Conservation (phyloP, 2,113 vertebrate species). For the Aviceda subcristata region DNA sequence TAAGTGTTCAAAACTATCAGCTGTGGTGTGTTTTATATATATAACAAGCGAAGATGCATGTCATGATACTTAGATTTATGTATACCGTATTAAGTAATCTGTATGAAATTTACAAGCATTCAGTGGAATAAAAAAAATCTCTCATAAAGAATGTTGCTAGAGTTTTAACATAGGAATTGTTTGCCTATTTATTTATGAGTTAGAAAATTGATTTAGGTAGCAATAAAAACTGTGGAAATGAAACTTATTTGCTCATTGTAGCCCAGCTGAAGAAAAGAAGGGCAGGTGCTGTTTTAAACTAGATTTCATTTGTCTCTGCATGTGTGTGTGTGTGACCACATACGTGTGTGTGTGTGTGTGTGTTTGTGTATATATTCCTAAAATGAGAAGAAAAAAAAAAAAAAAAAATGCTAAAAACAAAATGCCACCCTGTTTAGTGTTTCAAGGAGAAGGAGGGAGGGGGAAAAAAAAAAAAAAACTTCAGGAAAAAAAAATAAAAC, state of each 20-base stretch:
- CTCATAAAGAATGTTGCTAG: not conserved
- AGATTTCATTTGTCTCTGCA: not conserved
- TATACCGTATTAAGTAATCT: not conserved
- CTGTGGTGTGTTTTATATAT: not conserved
- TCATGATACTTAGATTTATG: not conserved
- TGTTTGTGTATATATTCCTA: not conserved
- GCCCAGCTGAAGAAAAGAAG: not conserved
- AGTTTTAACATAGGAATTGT: not conserved
- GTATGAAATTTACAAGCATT: not conserved
- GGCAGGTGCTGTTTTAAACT: slow-evolving; percentile 10
- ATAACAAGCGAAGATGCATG: not conserved
- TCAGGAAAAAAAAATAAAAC: slow-evolving; percentile 93
- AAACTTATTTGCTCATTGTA: not conserved
- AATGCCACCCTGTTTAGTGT: slow-evolving; percentile 48
- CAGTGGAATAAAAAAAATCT: not conserved
- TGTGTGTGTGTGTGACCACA: not conserved
- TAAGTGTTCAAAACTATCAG: not conserved
- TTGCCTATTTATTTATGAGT: not conserved
- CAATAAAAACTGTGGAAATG: not conserved
- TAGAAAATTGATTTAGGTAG: not conserved
- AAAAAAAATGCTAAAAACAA: slow-evolving; percentile 42
- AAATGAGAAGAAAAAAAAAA: not conserved
- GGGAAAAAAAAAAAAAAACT: slow-evolving; percentile 44
- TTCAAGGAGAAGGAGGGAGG: slow-evolving; percentile 48
- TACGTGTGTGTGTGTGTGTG: no score